These are phyloP conservation scores for Heliocidaris erythrogramma DNA, from an alignment of 35 echinoderm and acorn worm genomes.

Conservation along the genomic window DNA sequence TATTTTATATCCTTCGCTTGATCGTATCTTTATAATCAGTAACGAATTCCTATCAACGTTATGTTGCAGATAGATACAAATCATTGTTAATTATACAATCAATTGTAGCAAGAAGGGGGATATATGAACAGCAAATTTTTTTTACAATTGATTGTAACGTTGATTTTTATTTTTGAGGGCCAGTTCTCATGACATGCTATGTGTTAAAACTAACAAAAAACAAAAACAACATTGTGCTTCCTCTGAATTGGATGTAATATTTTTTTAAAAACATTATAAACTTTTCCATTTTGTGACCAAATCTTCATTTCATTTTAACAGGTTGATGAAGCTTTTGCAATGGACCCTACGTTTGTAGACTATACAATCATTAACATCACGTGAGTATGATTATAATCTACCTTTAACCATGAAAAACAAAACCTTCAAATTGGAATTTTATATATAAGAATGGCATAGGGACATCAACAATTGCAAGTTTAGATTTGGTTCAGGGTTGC, in stretches of 20 bases:
- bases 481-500: too few relatives aligned
- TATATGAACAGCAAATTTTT: too few relatives aligned
- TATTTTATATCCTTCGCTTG: too few relatives aligned
- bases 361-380: neutral
- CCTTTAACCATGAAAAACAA: neutral
- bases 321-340: neutral
- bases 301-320: neutral
- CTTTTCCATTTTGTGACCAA: neutral
- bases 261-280: neutral
- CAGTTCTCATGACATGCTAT: too few relatives aligned
- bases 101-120: too few relatives aligned
- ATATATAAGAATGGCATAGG: neutral
- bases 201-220: too few relatives aligned
- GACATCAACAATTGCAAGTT: neutral
- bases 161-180: too few relatives aligned
- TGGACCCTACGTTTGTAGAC: neutral
- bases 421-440: neutral
- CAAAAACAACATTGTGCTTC: neutral
- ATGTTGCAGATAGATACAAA: too few relatives aligned
- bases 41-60: too few relatives aligned
- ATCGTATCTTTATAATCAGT: too few relatives aligned
- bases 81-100: too few relatives aligned
- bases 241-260: neutral
- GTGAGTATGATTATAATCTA: neutral
- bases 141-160: too few relatives aligned